A percentile compares a stretch with the other conserved stretches of the same genome.
Conservation (phyloP, 1,140 invertebrate species). For the Pseudomyrmex pallidus region DNA sequence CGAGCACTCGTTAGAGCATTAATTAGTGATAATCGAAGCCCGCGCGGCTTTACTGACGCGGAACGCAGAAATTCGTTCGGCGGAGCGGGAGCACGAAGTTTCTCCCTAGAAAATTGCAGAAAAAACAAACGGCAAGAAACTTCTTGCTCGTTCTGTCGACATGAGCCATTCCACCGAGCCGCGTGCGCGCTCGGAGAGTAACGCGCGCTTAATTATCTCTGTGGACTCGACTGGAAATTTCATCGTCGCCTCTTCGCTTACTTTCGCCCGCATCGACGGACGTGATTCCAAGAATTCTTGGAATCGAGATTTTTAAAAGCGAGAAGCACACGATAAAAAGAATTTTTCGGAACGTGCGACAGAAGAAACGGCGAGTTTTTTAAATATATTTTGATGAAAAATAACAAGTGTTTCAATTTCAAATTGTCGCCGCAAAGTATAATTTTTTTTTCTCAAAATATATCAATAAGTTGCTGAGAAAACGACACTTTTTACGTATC, state of each 20-base stretch:
- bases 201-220: slow-evolving; percentile 67
- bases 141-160: slow-evolving; percentile 36
- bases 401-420: neutral
- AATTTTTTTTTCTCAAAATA: neutral
- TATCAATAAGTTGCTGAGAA: too few species aligned
- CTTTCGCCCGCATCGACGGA: neutral
- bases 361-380: neutral
- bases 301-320: neutral
- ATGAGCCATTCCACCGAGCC: slow-evolving; percentile 67
- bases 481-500: too few species aligned
- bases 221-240: slow-evolving; percentile 55
- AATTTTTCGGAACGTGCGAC: neutral
- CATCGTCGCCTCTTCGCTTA: slow-evolving; percentile 30
- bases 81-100: slow-evolving; percentile 15
- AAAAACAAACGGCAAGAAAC: slow-evolving; percentile 33
- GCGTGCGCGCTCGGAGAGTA: slow-evolving; percentile 10
- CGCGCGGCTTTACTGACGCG: slow-evolving; percentile 62
- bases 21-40: slow-evolving; percentile 72
- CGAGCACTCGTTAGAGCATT: slow-evolving; percentile 71
- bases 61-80: slow-evolving; percentile 64
- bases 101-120: slow-evolving; percentile 43
- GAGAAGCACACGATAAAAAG: neutral
- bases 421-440: too few species aligned
- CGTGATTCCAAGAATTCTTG: neutral
- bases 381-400: neutral